Percentiles rank a stretch among this genome's conserved stretches.
Evolutionary conservation across 2,113 vertebrate genomes (phyloP).

Genomic region (Hippoglossus stenolepis): DNA sequence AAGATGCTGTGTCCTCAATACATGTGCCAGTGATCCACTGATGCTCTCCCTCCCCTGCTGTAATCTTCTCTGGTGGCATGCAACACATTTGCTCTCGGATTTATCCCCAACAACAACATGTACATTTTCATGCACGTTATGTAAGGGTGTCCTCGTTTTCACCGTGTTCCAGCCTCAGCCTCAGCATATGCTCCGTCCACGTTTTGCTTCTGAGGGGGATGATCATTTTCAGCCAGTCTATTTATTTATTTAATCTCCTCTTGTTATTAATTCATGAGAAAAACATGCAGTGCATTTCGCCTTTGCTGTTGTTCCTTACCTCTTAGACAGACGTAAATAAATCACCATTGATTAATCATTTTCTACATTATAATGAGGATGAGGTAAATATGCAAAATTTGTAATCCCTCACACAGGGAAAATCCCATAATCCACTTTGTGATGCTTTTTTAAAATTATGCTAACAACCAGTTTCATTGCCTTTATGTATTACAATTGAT

Average conservation of each 20-base stretch:
- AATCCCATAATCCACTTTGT: conserved; percentile 3
- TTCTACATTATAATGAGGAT: background rate
- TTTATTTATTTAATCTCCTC: background rate
- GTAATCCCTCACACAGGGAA: conserved; percentile 20
- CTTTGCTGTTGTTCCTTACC: background rate
- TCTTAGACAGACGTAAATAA: background rate
- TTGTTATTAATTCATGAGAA: too few relatives aligned
- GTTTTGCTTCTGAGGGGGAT: conserved; percentile 4
- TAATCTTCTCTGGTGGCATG: conserved; percentile 70
- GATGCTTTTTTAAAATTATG: background rate
- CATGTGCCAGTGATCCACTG: conserved; percentile 52
- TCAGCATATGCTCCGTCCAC: conserved; percentile 17
- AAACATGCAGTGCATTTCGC: too few relatives aligned
- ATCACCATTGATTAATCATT: background rate
- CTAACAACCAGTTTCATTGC: conserved; percentile 10
- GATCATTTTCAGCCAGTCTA: conserved; percentile 8
- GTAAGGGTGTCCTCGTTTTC: conserved; percentile 57
- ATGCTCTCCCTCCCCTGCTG: conserved; percentile 33
- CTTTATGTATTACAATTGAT: background rate
- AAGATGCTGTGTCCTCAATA: conserved; percentile 64
- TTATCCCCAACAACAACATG: conserved; percentile 51
- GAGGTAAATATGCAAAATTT: background rate
- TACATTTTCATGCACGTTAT: conserved; percentile 56
- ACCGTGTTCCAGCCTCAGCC: conserved; percentile 16
- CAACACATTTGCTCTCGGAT: conserved; percentile 41